Evolutionary conservation across 2,113 vertebrate genomes (phyloP).

Genomic region (Dryoscopus gambensis): DNA sequence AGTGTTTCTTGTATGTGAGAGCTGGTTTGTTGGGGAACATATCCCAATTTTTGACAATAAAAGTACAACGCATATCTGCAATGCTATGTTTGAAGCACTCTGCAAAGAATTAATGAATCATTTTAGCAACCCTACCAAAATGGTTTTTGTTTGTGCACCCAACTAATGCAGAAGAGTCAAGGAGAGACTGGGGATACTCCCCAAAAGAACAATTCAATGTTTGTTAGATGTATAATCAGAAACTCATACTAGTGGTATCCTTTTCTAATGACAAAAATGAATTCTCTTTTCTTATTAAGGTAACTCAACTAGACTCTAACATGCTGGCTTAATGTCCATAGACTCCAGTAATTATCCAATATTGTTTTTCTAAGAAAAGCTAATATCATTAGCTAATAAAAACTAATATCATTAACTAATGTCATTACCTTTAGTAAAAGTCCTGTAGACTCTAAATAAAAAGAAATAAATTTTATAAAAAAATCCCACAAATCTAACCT

Average conservation of each 20-base stretch:
- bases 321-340: not conserved
- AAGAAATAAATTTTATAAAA: not conserved
- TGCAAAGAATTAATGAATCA: not conserved
- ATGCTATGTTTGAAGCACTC: not conserved
- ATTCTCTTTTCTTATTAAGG: not conserved
- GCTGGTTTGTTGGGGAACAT: not conserved
- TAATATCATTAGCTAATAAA: not conserved
- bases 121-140: not conserved
- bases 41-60: not conserved
- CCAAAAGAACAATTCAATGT: not conserved
- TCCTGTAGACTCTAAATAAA: not conserved
- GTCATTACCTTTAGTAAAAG: not conserved
- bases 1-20: not conserved
- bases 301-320: not conserved
- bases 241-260: not conserved
- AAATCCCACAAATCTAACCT: not conserved
- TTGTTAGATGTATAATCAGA: not conserved
- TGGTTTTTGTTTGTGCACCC: not conserved
- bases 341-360: not conserved
- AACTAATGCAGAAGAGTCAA: not conserved
- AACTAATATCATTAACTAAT: not conserved
- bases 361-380: not conserved
- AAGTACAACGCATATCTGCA: not conserved
- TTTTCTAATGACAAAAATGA: not conserved
- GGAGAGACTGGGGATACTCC: not conserved